These are phyloP conservation scores for Sarotherodon lohbergeri DNA, from an alignment of 2,113 vertebrate genomes.

Conservation along the genomic window DNA sequence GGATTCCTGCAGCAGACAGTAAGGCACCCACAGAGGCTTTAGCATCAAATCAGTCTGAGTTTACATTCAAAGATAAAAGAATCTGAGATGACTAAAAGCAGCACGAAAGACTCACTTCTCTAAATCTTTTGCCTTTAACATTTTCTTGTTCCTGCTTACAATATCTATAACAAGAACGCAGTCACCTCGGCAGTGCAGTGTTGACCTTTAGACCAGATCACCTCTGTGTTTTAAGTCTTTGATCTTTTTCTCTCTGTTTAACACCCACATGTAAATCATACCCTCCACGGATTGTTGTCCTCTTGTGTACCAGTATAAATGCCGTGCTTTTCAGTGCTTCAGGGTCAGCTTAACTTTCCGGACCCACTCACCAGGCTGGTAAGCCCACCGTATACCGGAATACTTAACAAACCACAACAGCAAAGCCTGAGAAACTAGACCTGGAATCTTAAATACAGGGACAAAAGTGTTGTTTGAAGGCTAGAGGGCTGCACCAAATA, in stretches of 20 bases:
- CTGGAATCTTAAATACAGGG: not conserved
- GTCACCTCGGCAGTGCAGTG: not conserved
- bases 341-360: not conserved
- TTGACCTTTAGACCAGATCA: not conserved
- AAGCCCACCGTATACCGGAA: not conserved
- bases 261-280: not conserved
- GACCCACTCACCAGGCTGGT: not conserved
- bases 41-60: not conserved
- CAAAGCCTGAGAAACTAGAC: not conserved
- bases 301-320: not conserved
- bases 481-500: not conserved
- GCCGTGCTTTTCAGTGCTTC: not conserved
- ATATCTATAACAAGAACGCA: not conserved
- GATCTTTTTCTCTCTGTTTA: not conserved
- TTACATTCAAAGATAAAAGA: not conserved
- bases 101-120: not conserved
- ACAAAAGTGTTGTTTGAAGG: not conserved
- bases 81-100: not conserved
- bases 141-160: not conserved
- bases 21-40: not conserved
- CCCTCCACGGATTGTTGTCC: not conserved
- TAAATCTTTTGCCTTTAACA: not conserved
- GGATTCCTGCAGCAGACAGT: not conserved
- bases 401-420: not conserved
- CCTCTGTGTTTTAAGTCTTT: not conserved